These are phyloP conservation scores for Molanna angustata DNA, from an alignment of 2,888 invertebrate species.

Conservation along the genomic window DNA sequence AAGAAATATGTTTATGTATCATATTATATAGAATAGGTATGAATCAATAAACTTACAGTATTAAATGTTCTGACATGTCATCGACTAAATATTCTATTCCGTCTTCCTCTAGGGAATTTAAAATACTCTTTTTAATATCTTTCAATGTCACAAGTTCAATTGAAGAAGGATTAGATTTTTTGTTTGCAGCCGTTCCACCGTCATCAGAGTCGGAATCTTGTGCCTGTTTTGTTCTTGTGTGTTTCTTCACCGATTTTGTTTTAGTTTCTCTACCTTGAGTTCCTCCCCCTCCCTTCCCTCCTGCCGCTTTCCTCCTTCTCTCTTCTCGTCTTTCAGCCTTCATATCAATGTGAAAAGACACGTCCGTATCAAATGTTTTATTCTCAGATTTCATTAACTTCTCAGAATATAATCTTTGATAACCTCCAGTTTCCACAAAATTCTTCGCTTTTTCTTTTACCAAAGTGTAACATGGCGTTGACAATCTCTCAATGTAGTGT, in stretches of 20 bases:
- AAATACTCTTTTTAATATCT: constrained; percentile 67
- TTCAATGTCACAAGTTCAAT: constrained; percentile 64
- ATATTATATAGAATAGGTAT: no score
- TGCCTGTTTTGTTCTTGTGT: constrained; percentile 58
- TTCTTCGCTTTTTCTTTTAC: constrained; percentile 65
- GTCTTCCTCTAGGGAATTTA: constrained; percentile 63
- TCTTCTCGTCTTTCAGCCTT: constrained; percentile 81
- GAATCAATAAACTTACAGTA: constrained; percentile 51
- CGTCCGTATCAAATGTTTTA: constrained; percentile 41
- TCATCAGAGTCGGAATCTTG: constrained; percentile 69
- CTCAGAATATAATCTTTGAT: constrained; percentile 71
- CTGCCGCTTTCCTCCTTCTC: constrained; percentile 80
- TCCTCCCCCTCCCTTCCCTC: constrained; percentile 89
- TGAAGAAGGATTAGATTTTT: constrained; percentile 42
- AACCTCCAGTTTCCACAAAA: constrained; percentile 68
- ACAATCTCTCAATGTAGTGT: constrained; percentile 65
- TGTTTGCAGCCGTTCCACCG: constrained; percentile 48
- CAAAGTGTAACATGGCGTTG: constrained; percentile 64
- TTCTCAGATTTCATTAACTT: constrained; percentile 58
- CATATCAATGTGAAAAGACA: constrained; percentile 46
- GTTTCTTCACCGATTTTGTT: constrained; percentile 90
- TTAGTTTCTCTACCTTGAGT: constrained; percentile 93
- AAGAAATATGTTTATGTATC: no score
- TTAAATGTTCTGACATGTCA: constrained; percentile 66
- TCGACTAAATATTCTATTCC: constrained; percentile 69